These are phyloP conservation scores for Drosophila simulans DNA, from an alignment of 1,140 invertebrate genomes.

Conservation along the genomic window DNA sequence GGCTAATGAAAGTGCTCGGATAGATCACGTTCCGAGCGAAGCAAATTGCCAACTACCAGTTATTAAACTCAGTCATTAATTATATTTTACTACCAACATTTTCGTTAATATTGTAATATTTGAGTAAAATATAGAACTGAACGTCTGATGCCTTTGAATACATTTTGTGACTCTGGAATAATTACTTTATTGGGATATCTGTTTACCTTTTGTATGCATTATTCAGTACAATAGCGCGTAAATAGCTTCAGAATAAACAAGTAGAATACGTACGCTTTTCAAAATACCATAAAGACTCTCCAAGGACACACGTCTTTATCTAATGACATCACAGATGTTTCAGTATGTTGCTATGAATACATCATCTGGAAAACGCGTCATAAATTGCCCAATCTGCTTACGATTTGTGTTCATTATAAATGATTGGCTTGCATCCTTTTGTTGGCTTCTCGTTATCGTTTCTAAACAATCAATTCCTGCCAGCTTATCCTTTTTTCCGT, in stretches of 20 bases:
- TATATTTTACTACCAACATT: conserved; percentile 5
- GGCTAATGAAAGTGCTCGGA: conserved; percentile 45
- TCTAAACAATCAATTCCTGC: conserved; percentile 31
- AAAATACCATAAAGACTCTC: neutral
- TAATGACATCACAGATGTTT: neutral
- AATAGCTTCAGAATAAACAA: neutral
- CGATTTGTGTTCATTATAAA: conserved; percentile 24
- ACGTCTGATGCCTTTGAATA: too few relatives aligned
- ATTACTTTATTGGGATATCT: too few relatives aligned
- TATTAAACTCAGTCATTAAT: conserved; percentile 16
- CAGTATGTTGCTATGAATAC: neutral
- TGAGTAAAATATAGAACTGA: too few relatives aligned
- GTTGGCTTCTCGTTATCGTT: conserved; percentile 20
- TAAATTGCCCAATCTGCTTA: conserved; percentile 5
- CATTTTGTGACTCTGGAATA: too few relatives aligned
- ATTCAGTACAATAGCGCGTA: too few relatives aligned
- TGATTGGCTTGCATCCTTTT: conserved; percentile 22
- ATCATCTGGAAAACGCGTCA: neutral
- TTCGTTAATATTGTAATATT: neutral
- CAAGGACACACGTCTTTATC: neutral
- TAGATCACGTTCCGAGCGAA: conserved; percentile 32
- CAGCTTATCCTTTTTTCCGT: neutral
- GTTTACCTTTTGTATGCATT: too few relatives aligned
- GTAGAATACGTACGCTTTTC: neutral
- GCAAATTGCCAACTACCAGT: conserved; percentile 15